Percentiles rank a stretch among this genome's conserved stretches.
phyloP scores from a whole-genome alignment of 2,797 vertebrate species.

The Scomberomorus guttatus region DNA sequence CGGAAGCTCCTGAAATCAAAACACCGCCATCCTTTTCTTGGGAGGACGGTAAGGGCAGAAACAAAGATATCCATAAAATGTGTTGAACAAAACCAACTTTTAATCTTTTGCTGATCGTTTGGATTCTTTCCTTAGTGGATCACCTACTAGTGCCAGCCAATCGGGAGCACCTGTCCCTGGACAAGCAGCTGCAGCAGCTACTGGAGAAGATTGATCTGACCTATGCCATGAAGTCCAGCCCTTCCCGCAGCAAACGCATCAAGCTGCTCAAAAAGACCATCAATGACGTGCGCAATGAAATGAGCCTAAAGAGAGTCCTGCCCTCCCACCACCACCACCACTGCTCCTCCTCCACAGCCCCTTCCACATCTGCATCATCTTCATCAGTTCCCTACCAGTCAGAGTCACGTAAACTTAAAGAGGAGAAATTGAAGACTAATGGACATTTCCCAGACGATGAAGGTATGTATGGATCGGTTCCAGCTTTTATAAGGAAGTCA shows the following conservation, averaged over 20 bases:
- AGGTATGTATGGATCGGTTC: conserved; percentile 82
- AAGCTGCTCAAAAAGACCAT: conserved; percentile 97
- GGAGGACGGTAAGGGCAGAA: conserved; percentile 92
- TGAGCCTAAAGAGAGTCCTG: conserved; percentile 89
- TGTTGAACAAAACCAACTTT: neutral
- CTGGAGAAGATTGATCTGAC: conserved; percentile 97
- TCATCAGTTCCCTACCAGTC: conserved; percentile 42
- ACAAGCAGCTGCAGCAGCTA: conserved; percentile 93
- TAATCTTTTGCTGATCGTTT: neutral
- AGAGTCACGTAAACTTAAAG: conserved; percentile 77
- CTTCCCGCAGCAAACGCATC: conserved; percentile 94
- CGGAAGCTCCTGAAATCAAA: conserved; percentile 90
- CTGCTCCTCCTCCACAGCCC: conserved; percentile 31
- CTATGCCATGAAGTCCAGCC: conserved; percentile 95
- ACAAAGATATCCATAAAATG: neutral
- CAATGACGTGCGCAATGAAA: conserved; percentile 89
- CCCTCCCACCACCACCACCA: conserved; percentile 74
- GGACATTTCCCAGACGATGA: conserved; percentile 90
- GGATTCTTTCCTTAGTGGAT: conserved; percentile 88
- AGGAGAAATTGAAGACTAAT: conserved; percentile 82
- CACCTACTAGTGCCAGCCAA: conserved; percentile 91
- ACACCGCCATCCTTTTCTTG: conserved; percentile 91
- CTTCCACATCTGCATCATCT: conserved; percentile 39
- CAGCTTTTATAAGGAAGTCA: neutral
- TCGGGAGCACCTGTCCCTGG: conserved; percentile 89